Conservation (phyloP, 2,113 vertebrate species). For the Oostethus manadensis region DNA sequence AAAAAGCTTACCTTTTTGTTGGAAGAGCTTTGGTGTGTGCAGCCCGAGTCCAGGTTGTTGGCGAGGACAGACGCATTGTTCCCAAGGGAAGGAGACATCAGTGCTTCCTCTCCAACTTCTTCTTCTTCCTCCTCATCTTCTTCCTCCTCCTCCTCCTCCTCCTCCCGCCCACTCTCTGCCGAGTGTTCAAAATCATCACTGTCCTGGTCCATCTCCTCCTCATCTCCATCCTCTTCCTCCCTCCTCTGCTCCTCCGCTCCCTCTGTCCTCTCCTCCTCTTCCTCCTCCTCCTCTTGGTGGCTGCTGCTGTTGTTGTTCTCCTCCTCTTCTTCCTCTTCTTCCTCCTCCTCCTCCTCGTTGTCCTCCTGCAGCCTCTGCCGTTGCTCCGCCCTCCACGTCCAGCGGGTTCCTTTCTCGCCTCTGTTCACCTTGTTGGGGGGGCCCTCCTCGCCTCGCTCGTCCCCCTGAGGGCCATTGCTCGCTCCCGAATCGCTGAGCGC, state of each 20-base stretch:
- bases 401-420: constrained; percentile 66
- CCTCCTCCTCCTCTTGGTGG: constrained; percentile 77
- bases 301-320: constrained; percentile 72
- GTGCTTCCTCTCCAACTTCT: constrained; percentile 79
- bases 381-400: constrained; percentile 80
- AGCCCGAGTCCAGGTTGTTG: constrained; percentile 80
- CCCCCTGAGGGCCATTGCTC: constrained; percentile 78
- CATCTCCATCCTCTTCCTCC: constrained; percentile 81
- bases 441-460: constrained; percentile 74
- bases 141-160: constrained; percentile 82
- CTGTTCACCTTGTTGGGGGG: constrained; percentile 84
- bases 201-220: constrained; percentile 99
- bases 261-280: constrained; percentile 71
- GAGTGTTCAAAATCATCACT: constrained; percentile 97
- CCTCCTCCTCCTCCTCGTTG: constrained; percentile 74
- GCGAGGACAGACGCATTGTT: constrained; percentile 82
- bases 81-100: constrained; percentile 70
- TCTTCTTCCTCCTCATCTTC: constrained; percentile 80
- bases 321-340: constrained; percentile 70
- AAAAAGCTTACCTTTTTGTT: constrained; percentile 85
- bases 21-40: constrained; percentile 80
- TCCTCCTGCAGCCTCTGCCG: constrained; percentile 69
- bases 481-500: constrained; percentile 74
- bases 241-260: constrained; percentile 72
- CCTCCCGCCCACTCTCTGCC: constrained; percentile 88